Evolutionary conservation across 1,140 invertebrate species (phyloP), one percentile per base, ranked within the genome.

Genomic region (Conus betulinus): DNA sequence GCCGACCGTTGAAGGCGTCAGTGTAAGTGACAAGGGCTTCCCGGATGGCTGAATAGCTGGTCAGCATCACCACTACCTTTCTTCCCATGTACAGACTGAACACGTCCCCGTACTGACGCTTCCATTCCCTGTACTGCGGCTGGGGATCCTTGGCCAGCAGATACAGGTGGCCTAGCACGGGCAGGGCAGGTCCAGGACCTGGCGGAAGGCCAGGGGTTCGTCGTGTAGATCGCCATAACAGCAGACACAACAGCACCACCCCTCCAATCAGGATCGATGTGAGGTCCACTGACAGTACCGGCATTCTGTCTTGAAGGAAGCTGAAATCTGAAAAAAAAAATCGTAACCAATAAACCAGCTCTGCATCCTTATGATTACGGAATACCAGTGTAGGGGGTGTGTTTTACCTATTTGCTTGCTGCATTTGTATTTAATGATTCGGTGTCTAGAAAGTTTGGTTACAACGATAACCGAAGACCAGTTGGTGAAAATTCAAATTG

Each of bases 41-140:
- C 13, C 89, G 83, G 20, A 91, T 89, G 78, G 71, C 60, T 60
- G 89, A 63, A 63, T 87, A 91, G 5, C 90, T 89, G 60, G 89
- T 90, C 2, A 91, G 67, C 27, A 90, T 85, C 5, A 91, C 76
- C 63, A 91, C 51, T 20, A 84, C 57, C n/a, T 53, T 63, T 11
- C 79, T 86, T 13, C 84, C 84, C 23, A 90, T n/a, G 76, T 88
- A 85, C n/a, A 90, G 55, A 53, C 89, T 90, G 81, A 85, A 90
- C 13, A 92, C 76, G 51, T 92, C 90, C 11, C 91, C 91, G 85
- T 91, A 91, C 74, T 83, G 88, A 57, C 71, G 76, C 17, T 87
- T 57, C 3, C 89, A 78, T 3, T 78, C 15, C 25, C 55, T 74
- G 78, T 88, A 91, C n/a, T 39, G n/a, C 13, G 1, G 0, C 71